Evolutionary conservation across 2,888 invertebrate genomes (phyloP), one percentile per base, ranked within the genome.

Genomic region (Callosobruchus maculatus): DNA sequence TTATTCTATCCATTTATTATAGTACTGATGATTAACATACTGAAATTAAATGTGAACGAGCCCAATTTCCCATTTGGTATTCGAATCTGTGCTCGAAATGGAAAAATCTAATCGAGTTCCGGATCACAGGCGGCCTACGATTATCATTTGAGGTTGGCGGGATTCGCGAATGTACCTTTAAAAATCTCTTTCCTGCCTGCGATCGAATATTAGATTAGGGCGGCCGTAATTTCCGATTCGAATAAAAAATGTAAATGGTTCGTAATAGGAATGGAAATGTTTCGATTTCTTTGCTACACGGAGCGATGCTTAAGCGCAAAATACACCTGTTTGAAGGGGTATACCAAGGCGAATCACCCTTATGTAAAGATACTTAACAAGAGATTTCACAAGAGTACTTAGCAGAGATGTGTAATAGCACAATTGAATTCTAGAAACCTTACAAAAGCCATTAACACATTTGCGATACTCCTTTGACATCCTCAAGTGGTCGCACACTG

Each of bases 181-280:
- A 76, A 78, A 78, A 74, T 74, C 74, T 73, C 77, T 78, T 78
- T 77, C 78, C 78, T 77, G 78, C 75, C 67, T 73, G 72, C 73
- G 72, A 78, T 78, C 77, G 77, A 68, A 76, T 77, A 76, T 76
- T 76, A 72, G 77, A 74, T 77, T 78, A 75, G 75, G 72, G 21
- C 71, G 71, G 30, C 70, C 22, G 72, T 75, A 77, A 78, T 78
- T 78, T 78, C 78, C 78, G 78, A 72, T 67, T 73, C 71, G 70
- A 74, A 77, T 78, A 73, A 75, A 74, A 72, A 74, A 74, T 49
- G 49, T 13, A 49, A 49, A 49, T 49, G 3, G 49, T 49, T 49
- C 18, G 49, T 49, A 49, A 49, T 49, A 13, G 49, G 49, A 49
- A 49, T 49, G 49, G 49, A 49, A 49, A 49, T 49, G 49, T 49